phyloP scores from a whole-genome alignment of 2,888 invertebrate genomes.

The Leucoma salicis region DNA sequence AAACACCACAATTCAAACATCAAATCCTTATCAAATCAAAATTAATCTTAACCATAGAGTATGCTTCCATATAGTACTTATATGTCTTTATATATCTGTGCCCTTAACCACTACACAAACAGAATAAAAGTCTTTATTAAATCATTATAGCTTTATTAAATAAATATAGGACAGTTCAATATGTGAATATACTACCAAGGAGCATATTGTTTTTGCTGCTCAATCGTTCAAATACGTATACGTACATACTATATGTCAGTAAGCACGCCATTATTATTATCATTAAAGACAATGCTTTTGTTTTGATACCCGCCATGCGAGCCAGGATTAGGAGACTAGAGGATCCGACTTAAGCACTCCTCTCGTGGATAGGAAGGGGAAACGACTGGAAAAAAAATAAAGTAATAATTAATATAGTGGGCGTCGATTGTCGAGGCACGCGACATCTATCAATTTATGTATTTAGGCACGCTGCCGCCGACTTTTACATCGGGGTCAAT shows the following conservation, averaged over 20 bases:
- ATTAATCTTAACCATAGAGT: too few relatives aligned
- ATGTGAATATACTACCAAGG: slow-evolving; percentile 48
- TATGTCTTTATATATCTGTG: too few relatives aligned
- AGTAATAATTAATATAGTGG: too few relatives aligned
- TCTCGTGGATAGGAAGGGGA: slow-evolving; percentile 25
- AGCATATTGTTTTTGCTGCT: slow-evolving; percentile 39
- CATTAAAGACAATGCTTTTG: slow-evolving; percentile 40
- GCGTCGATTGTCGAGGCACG: too few relatives aligned
- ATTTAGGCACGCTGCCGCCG: too few relatives aligned
- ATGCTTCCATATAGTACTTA: too few relatives aligned
- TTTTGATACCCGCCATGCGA: slow-evolving; percentile 45
- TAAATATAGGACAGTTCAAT: slow-evolving; percentile 18
- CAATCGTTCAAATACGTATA: slow-evolving; percentile 47
- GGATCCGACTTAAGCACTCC: slow-evolving; percentile 13
- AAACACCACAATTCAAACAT: too few relatives aligned
- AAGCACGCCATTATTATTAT: slow-evolving; percentile 39
- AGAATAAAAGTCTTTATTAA: slow-evolving; percentile 16
- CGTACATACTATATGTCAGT: slow-evolving; percentile 51
- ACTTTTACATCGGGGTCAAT: too few relatives aligned
- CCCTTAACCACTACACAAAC: slow-evolving; percentile 1
- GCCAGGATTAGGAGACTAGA: background rate
- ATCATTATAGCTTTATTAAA: slow-evolving; percentile 1
- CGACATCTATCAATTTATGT: too few relatives aligned
- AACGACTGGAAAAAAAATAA: slow-evolving; percentile 26
- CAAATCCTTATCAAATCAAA: too few relatives aligned